Evolutionary conservation across 2,888 invertebrate genomes (phyloP).

Genomic region (Chloroclysta siterata): DNA sequence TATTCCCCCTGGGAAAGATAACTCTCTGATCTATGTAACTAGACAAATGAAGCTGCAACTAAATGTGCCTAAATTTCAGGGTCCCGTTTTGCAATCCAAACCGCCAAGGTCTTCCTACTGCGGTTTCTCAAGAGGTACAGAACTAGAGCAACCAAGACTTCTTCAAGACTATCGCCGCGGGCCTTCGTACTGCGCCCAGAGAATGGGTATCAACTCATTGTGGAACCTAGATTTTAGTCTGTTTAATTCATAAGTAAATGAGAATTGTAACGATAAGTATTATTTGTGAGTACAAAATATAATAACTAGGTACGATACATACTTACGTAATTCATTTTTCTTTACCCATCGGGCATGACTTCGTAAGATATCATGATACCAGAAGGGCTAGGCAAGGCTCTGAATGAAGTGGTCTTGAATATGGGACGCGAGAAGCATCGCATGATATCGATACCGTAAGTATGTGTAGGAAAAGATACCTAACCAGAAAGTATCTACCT

Average conservation of each 20-base stretch:
- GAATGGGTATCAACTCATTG: constrained; percentile 58
- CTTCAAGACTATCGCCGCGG: constrained; percentile 51
- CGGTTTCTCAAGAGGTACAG: constrained; percentile 57
- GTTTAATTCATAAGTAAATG: neutral
- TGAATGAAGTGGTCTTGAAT: too few relatives aligned
- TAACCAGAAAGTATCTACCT: too few relatives aligned
- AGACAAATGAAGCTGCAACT: too few relatives aligned
- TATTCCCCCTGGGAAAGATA: too few relatives aligned
- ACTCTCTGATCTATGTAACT: neutral
- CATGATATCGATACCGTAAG: too few relatives aligned
- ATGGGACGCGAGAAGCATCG: too few relatives aligned
- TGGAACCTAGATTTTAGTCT: constrained; percentile 47
- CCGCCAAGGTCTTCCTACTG: constrained; percentile 64
- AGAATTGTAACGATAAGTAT: neutral
- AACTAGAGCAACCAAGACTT: constrained; percentile 41
- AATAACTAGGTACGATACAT: too few relatives aligned
- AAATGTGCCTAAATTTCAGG: constrained; percentile 45
- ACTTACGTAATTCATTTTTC: neutral
- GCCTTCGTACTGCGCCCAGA: constrained; percentile 63
- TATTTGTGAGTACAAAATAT: too few relatives aligned
- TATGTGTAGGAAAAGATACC: too few relatives aligned
- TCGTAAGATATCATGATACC: too few relatives aligned
- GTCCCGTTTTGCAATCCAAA: constrained; percentile 67
- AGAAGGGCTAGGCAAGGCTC: too few relatives aligned
- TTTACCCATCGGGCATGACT: neutral